These are phyloP conservation scores for Drymonia ruficornis DNA, from an alignment of 2,888 invertebrate species.

Conservation along the genomic window DNA sequence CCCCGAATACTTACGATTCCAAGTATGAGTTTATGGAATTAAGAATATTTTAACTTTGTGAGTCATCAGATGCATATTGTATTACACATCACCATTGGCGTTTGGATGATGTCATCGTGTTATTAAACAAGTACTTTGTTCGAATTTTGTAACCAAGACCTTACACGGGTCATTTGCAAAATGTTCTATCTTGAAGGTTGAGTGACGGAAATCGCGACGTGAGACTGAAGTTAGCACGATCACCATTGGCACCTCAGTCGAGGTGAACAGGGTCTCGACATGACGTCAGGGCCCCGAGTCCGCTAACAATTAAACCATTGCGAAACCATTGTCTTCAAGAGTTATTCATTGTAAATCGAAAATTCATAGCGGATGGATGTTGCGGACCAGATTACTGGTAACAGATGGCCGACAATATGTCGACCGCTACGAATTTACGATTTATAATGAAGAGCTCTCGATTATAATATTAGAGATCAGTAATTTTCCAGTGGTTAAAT, in stretches of 20 bases:
- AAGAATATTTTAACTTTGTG: constrained; percentile 42
- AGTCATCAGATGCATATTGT: constrained; percentile 63
- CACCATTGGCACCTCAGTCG: constrained; percentile 17
- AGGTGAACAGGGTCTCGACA: constrained; percentile 27
- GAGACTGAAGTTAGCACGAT: constrained; percentile 12
- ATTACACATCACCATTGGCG: constrained; percentile 59
- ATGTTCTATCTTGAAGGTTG: constrained; percentile 3
- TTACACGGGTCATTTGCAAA: constrained; percentile 1
- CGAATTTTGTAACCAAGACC: constrained; percentile 1
- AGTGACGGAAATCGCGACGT: constrained; percentile 9
- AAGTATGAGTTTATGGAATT: constrained; percentile 29
- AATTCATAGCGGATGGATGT: too few relatives aligned
- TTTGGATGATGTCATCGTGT: constrained; percentile 57
- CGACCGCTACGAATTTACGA: too few relatives aligned
- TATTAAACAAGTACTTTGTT: constrained; percentile 16
- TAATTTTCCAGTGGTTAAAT: too few relatives aligned
- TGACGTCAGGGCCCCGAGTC: constrained; percentile 35
- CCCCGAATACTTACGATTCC: constrained; percentile 26
- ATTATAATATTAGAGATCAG: too few relatives aligned
- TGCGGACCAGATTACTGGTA: too few relatives aligned
- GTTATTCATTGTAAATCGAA: too few relatives aligned
- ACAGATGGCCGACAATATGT: too few relatives aligned
- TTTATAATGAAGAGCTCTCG: too few relatives aligned
- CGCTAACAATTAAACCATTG: too few relatives aligned
- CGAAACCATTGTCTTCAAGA: too few relatives aligned